Conservation (phyloP, 2,113 vertebrate genomes). For the Corythornis cristatus region DNA sequence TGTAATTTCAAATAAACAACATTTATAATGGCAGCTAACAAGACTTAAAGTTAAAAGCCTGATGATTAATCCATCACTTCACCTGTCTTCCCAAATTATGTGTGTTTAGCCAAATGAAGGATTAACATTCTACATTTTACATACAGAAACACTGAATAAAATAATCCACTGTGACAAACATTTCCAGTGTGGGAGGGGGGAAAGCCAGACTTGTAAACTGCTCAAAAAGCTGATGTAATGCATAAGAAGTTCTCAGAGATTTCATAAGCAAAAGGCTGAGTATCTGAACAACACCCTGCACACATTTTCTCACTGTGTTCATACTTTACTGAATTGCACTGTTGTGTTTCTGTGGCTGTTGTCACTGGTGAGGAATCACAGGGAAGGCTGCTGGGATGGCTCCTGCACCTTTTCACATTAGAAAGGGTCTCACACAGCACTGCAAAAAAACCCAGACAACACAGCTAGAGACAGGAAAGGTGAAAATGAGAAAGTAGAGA, state of each 20-base stretch:
- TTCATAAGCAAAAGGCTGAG: neutral
- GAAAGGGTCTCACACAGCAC: neutral
- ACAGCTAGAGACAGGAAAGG: neutral
- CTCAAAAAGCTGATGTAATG: slow-evolving; percentile 24
- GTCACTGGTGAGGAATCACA: neutral
- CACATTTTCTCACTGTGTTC: neutral
- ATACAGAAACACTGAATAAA: slow-evolving; percentile 62
- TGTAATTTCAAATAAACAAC: slow-evolving; percentile 72
- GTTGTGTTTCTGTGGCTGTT: neutral
- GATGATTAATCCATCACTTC: slow-evolving; percentile 64
- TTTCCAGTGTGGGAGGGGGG: neutral
- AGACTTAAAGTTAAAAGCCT: slow-evolving; percentile 69
- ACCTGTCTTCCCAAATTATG: slow-evolving; percentile 75
- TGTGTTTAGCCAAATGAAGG: slow-evolving; percentile 71
- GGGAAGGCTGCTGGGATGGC: neutral
- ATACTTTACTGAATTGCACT: neutral
- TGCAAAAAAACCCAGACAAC: neutral
- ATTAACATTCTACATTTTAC: slow-evolving; percentile 72
- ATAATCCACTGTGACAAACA: slow-evolving; percentile 57
- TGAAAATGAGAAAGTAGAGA: neutral
- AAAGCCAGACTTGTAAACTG: slow-evolving; percentile 21
- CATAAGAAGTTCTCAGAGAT: neutral
- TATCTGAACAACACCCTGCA: neutral
- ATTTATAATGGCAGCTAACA: slow-evolving; percentile 66
- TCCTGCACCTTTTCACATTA: neutral